Evolutionary conservation across 2,888 invertebrate species (phyloP).

Genomic region (Tetanocera ferruginea): DNA sequence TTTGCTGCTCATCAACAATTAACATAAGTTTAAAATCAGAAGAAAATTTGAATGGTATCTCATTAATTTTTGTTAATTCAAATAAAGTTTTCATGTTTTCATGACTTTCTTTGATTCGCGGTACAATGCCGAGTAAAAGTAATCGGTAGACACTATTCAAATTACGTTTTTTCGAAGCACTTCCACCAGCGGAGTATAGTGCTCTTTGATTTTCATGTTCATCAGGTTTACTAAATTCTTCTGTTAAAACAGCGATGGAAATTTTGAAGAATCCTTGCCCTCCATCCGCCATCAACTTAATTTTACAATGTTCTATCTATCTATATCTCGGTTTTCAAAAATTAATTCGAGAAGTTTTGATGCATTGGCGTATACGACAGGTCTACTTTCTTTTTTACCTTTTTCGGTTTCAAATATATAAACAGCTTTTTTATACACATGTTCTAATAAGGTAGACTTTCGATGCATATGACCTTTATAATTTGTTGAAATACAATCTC

Average conservation of each 20-base stretch:
- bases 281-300: background rate
- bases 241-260: too few species aligned
- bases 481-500: background rate
- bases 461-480: background rate
- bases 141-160: background rate
- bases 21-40: background rate
- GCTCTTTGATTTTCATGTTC: background rate
- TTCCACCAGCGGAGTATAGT: background rate
- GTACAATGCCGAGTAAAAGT: background rate
- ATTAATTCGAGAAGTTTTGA: background rate
- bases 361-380: background rate
- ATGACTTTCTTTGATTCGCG: background rate
- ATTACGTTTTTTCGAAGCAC: background rate
- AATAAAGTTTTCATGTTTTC: background rate
- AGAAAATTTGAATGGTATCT: background rate
- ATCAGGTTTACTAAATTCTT: background rate
- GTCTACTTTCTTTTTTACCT: background rate
- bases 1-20: constrained; percentile 1
- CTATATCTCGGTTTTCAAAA: background rate
- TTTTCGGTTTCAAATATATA: background rate
- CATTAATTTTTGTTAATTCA: background rate
- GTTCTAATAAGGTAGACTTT: background rate
- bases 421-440: background rate
- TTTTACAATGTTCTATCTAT: background rate
- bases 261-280: background rate